Base-by-base conservation (phyloP, 2,888 invertebrate species). In the Ochropacha duplaris region DNA sequence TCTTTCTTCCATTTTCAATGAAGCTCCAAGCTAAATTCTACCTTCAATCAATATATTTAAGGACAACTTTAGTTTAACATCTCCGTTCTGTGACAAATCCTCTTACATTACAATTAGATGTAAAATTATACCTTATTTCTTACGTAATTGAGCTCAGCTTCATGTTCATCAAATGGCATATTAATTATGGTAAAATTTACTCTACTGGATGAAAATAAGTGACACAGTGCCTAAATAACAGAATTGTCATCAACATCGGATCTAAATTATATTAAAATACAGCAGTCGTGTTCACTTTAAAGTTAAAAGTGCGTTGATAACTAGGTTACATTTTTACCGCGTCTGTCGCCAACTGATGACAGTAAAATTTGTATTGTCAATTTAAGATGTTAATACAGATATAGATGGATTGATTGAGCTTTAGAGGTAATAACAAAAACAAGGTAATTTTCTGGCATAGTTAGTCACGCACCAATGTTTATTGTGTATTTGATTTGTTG, bases 1-100 rank as follows among this genome's bases (percentile, higher is more conserved):
- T 59, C 22, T 67, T 61, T 67, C 67, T 65, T 64, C 62, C 69
- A 69, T 63, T 65, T 62, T 69, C 62, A 36, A 36, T 36, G 5
- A 83, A 83, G 83, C 83, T 83, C 83, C 83, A 83, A 82, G 77
- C 81, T 74, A 79, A 71, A 68, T 70, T 67, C 74, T 77, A 79
- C 68, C 57, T 58, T 66, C 67, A 16, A 12, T 34, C 28, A 34
- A 51, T 16, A 16, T 3, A 1, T 34, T 26, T 44, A 44, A 19
- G 9, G 44, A 51, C 54, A 59, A 59, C 55, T 65, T 60, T 56
- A 36, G n/a, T 34, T 34, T 34, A 34, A 9, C 12, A 12, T 14
- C 12, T 34, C 12, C 34, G 60, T 60, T 54, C 39, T 59, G 28
- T 54, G 51, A 65, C 58, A 59, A 58, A 72, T 14, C 34, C 4